Conservation (phyloP, 2,888 invertebrate genomes). For the Macropis europaea region DNA sequence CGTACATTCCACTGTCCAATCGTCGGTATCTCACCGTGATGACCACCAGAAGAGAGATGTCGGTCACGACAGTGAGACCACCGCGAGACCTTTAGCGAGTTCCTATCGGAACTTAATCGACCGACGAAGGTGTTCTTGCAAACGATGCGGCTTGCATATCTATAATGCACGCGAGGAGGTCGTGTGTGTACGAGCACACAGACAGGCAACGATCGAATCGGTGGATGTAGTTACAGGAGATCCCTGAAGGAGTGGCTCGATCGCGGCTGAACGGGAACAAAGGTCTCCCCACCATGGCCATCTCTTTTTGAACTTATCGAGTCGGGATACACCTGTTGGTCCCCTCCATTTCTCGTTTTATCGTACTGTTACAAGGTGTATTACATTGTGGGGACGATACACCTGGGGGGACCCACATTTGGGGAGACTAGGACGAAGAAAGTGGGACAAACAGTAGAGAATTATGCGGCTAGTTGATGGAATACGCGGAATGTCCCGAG, state of each 20-base stretch:
- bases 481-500: neutral
- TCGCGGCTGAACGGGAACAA: neutral
- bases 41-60: no score
- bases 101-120: neutral
- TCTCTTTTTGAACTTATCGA: neutral
- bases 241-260: neutral
- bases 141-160: slow-evolving; percentile 26
- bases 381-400: slow-evolving; percentile 17
- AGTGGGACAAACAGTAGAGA: slow-evolving; percentile 61
- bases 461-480: slow-evolving; percentile 12
- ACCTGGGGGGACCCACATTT: slow-evolving; percentile 64
- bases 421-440: slow-evolving; percentile 66
- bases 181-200: neutral
- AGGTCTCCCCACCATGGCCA: neutral
- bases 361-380: slow-evolving; percentile 18
- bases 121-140: neutral
- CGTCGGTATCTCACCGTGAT: neutral
- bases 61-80: no score
- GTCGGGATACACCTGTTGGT: slow-evolving; percentile 10
- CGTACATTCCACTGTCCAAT: neutral
- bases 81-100: no score
- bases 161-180: slow-evolving; percentile 24
- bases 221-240: slow-evolving; percentile 34
- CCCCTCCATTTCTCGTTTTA: slow-evolving; percentile 22
- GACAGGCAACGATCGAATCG: slow-evolving; percentile 64